Conservation (phyloP, 1,140 invertebrate species). For the Gryllus bimaculatus region DNA sequence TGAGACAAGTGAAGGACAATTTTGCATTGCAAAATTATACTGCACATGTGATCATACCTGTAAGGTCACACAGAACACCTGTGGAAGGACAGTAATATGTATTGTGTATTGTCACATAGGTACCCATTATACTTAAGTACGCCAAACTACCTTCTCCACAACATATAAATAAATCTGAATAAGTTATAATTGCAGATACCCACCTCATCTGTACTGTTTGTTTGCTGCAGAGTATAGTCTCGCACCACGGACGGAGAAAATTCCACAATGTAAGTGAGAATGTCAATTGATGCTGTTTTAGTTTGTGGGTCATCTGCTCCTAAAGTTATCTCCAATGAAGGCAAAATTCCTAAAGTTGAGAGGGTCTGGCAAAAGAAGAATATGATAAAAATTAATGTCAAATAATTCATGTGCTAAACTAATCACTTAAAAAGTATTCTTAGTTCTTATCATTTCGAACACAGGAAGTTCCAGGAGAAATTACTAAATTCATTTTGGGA, state of each 20-base stretch:
- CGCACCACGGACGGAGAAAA: constrained; percentile 95
- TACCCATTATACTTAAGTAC: no score
- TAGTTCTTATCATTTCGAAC: no score
- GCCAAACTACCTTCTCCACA: background rate
- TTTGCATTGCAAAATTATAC: no score
- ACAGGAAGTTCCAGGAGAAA: no score
- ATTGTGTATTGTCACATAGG: no score
- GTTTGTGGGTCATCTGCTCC: constrained; percentile 86
- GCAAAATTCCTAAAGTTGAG: constrained; percentile 84
- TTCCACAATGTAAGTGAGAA: constrained; percentile 96
- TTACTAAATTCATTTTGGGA: no score
- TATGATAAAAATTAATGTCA: background rate
- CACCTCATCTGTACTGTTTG: constrained; percentile 79
- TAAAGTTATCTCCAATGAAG: constrained; percentile 88
- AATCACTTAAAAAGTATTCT: no score
- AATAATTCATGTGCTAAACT: no score
- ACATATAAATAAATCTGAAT: background rate
- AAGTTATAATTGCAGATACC: constrained; percentile 28
- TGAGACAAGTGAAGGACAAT: no score
- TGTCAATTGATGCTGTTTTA: constrained; percentile 94
- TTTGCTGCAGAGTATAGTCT: constrained; percentile 91
- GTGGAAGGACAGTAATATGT: no score
- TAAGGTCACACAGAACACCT: no score
- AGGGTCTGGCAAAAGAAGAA: constrained; percentile 54
- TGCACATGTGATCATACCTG: no score